These are phyloP conservation scores for Microtus montanus DNA, from an alignment of 2,113 vertebrate species.

Conservation along the genomic window DNA sequence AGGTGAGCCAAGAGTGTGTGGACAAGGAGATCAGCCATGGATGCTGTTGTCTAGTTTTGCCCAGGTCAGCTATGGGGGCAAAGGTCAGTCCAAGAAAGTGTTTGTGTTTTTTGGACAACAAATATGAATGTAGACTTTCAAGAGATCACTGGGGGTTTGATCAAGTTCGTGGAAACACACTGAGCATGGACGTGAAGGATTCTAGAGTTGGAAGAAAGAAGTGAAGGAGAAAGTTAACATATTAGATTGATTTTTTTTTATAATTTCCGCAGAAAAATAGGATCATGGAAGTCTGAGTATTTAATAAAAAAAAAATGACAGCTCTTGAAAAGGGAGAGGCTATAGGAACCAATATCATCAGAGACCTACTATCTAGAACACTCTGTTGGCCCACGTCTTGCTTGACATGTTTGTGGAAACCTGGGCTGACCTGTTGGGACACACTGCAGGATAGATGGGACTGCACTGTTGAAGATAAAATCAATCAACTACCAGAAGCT, in stretches of 20 bases:
- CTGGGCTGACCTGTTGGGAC: background rate
- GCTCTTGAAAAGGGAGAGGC: background rate
- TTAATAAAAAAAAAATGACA: background rate
- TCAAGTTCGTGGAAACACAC: background rate
- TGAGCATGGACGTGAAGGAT: background rate
- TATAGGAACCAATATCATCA: background rate
- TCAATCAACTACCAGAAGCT: background rate
- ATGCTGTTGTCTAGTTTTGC: too few species aligned
- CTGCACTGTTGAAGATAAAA: background rate
- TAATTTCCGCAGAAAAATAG: constrained; percentile 37
- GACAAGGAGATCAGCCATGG: too few species aligned
- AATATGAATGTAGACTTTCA: constrained; percentile 26
- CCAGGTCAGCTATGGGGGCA: too few species aligned
- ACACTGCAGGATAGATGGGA: background rate
- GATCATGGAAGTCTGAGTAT: background rate
- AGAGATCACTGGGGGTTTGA: background rate
- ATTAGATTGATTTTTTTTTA: background rate
- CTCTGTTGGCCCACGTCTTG: background rate
- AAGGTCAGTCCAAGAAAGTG: too few species aligned
- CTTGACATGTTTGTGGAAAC: background rate
- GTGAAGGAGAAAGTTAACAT: background rate
- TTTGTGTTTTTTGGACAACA: too few species aligned
- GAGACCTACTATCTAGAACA: background rate
- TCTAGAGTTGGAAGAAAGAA: background rate
- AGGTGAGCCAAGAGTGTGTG: too few species aligned